Evolutionary conservation across 2,797 vertebrate genomes (phyloP).

Genomic region (Argya squamiceps): DNA sequence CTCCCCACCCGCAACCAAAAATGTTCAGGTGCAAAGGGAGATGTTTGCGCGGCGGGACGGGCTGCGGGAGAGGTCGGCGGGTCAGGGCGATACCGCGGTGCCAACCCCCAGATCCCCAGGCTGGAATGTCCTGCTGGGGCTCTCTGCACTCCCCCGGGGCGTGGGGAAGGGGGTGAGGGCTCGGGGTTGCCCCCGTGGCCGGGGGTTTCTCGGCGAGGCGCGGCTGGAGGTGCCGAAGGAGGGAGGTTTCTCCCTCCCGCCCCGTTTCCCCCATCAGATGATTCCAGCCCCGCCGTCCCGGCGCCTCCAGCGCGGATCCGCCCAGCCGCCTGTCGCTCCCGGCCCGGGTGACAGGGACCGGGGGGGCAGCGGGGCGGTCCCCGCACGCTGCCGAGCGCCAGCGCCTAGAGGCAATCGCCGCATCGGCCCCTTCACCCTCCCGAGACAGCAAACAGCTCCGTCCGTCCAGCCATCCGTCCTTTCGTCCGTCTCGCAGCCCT

Average conservation of each 20-base stretch:
- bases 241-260: not conserved
- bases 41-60: not conserved
- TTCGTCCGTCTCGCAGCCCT: fast-evolving
- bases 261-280: not conserved
- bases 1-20: not conserved
- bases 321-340: not conserved
- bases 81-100: not conserved
- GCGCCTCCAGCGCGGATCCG: not conserved
- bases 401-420: not conserved
- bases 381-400: not conserved
- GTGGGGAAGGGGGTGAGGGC: not conserved
- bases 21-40: not conserved
- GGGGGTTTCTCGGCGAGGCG: not conserved
- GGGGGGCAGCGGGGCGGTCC: not conserved
- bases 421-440: not conserved
- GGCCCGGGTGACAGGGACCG: not conserved
- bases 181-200: not conserved
- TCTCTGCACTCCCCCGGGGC: not conserved
- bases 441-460: not conserved
- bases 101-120: not conserved
- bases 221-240: not conserved
- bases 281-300: not conserved
- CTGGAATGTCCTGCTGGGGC: not conserved
- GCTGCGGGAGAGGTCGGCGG: not conserved
- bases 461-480: not conserved